phyloP scores from a whole-genome alignment of 2,888 invertebrate genomes.

The Drosophila pseudotalamancana region DNA sequence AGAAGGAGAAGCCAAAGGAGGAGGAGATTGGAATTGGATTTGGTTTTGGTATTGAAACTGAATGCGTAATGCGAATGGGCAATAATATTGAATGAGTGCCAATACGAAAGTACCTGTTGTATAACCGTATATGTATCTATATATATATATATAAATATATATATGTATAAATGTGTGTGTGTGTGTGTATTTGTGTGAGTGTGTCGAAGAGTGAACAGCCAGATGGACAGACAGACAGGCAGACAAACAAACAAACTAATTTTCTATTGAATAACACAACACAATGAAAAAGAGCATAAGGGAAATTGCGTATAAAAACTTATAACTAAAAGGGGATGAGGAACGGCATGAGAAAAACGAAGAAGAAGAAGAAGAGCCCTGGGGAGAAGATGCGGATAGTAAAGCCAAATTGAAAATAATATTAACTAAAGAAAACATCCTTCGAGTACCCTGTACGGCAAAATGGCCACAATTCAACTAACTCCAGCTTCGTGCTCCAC shows the following conservation, averaged over 20 bases:
- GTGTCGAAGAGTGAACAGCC: slow-evolving; percentile 4
- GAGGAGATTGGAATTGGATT: slow-evolving; percentile 20
- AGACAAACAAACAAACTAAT: slow-evolving; percentile 66
- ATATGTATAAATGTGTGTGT: neutral
- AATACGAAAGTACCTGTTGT: slow-evolving; percentile 26
- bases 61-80: slow-evolving; percentile 40
- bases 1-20: slow-evolving; percentile 3
- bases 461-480: no score
- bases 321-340: slow-evolving; percentile 35
- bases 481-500: neutral
- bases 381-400: neutral
- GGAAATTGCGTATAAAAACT: slow-evolving; percentile 49
- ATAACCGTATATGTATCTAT: neutral
- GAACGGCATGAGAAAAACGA: no score
- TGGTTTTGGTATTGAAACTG: slow-evolving; percentile 42
- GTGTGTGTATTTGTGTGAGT: neutral
- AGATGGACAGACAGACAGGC: neutral
- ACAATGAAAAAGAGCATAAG: slow-evolving; percentile 31
- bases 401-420: slow-evolving; percentile 49
- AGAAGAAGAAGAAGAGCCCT: neutral
- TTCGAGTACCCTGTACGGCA: no score
- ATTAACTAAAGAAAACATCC: slow-evolving; percentile 33
- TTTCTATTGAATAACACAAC: slow-evolving; percentile 62
- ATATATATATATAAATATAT: neutral
- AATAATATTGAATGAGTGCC: slow-evolving; percentile 37